phyloP scores from a whole-genome alignment of 2,113 vertebrate genomes.

The Oceanites oceanicus region DNA sequence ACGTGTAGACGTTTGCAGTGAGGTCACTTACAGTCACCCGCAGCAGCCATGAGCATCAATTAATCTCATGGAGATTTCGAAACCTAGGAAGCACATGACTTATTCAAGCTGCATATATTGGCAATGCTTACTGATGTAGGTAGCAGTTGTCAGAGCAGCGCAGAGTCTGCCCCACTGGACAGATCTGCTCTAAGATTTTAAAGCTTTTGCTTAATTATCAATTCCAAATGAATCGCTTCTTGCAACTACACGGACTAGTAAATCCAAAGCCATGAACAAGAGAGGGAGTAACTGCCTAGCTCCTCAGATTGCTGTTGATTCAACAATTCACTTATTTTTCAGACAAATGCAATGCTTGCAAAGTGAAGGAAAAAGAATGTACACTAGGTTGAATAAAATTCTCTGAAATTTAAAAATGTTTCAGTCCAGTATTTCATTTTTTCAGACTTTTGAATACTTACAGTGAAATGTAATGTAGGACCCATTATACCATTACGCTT shows the following conservation, averaged over 20 bases:
- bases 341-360: background rate
- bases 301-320: background rate
- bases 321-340: background rate
- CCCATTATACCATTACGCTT: background rate
- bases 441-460: background rate
- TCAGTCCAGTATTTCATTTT: background rate
- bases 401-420: background rate
- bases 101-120: background rate
- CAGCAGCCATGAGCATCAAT: background rate
- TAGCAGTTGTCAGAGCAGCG: background rate
- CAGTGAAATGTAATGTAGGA: background rate
- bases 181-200: background rate
- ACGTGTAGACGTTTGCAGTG: rapidly evolving
- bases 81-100: background rate
- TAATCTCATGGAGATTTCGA: background rate
- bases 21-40: background rate
- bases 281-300: background rate
- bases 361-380: background rate
- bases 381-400: background rate
- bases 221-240: background rate
- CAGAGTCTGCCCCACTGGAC: background rate
- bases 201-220: background rate
- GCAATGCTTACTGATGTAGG: rapidly evolving
- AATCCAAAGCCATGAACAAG: background rate
- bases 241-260: background rate